Percentiles rank a stretch among this genome's conserved stretches.
Conservation (phyloP, 2,797 vertebrate species). For the Epinephelus coioides region DNA sequence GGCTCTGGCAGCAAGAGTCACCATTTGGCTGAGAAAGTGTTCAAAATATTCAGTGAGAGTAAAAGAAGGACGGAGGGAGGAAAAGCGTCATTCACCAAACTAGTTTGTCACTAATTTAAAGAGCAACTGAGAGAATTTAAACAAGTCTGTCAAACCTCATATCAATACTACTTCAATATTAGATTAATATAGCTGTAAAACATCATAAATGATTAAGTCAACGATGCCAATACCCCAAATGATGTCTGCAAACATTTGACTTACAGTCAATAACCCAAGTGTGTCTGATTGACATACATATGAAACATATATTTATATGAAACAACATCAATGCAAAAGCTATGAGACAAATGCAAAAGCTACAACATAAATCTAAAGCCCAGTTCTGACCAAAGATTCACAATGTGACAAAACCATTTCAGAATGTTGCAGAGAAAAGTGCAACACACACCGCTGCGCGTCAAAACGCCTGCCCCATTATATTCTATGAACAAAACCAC, state of each 20-base stretch:
- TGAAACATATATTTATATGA: neutral
- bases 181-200: neutral
- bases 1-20: neutral
- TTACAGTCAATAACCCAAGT: no score
- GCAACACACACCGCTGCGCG: no score
- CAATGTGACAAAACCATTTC: no score
- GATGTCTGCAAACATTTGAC: neutral
- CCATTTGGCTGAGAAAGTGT: slow-evolving; percentile 19
- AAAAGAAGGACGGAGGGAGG: neutral
- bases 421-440: no score
- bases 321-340: no score
- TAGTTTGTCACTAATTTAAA: neutral
- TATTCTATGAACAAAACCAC: no score
- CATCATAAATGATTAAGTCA: no score
- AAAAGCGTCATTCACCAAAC: no score
- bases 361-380: no score
- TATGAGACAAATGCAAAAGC: no score
- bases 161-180: neutral
- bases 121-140: neutral
- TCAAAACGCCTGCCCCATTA: no score
- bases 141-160: neutral
- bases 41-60: neutral
- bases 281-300: neutral
- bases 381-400: no score
- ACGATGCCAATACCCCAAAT: neutral